Conservation (phyloP, 2,797 vertebrate species). For the Poecilia gillii region DNA sequence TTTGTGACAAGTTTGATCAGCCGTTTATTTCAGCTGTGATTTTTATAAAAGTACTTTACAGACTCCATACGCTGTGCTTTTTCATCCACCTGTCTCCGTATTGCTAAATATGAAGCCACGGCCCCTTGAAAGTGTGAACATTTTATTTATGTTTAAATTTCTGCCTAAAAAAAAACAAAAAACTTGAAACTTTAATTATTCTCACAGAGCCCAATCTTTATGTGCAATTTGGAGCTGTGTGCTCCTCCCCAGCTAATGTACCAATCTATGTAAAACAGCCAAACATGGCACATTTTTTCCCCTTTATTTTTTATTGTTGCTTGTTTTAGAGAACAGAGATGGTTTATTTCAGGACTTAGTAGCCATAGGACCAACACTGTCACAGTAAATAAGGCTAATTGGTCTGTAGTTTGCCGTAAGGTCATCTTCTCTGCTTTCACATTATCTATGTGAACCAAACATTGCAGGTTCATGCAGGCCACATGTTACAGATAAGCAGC, state of each 20-base stretch:
- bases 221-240: neutral
- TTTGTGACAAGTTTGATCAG: neutral
- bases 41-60: neutral
- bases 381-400: neutral
- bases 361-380: neutral
- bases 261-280: neutral
- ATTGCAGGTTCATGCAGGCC: neutral
- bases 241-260: neutral
- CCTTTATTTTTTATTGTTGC: neutral
- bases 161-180: neutral
- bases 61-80: neutral
- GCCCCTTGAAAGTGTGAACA: neutral
- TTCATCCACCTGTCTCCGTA: neutral
- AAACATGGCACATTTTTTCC: neutral
- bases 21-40: neutral
- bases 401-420: neutral
- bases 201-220: neutral
- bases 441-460: neutral
- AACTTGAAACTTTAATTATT: neutral
- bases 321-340: neutral
- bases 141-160: neutral
- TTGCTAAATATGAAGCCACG: neutral
- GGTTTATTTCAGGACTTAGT: neutral
- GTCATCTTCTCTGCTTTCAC: neutral
- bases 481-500: neutral